Evolutionary conservation across 2,888 invertebrate species (phyloP).

Genomic region (Cenopis cana): DNA sequence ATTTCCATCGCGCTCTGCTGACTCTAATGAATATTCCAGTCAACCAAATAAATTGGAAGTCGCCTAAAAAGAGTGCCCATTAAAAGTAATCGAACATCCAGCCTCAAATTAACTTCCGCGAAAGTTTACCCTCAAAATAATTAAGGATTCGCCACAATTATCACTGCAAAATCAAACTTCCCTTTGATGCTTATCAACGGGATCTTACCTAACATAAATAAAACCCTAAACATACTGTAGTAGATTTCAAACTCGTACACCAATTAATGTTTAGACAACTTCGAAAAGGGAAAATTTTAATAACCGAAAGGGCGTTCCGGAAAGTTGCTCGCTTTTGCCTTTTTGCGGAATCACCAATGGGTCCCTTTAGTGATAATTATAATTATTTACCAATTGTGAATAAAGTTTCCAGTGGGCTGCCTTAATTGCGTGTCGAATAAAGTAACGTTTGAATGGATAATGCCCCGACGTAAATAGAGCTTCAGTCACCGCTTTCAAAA

Average conservation of each 20-base stretch:
- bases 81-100: constrained; percentile 80
- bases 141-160: constrained; percentile 85
- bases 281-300: constrained; percentile 76
- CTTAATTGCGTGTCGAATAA: constrained; percentile 77
- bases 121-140: constrained; percentile 85
- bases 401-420: constrained; percentile 70
- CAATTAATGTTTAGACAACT: constrained; percentile 59
- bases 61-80: constrained; percentile 82
- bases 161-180: constrained; percentile 83
- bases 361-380: constrained; percentile 78
- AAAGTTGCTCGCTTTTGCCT: constrained; percentile 79
- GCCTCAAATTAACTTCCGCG: constrained; percentile 80
- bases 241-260: constrained; percentile 61
- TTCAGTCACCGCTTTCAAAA: constrained; percentile 62
- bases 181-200: constrained; percentile 78
- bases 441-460: constrained; percentile 80
- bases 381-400: constrained; percentile 83
- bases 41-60: constrained; percentile 80
- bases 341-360: constrained; percentile 79
- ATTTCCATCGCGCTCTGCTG: constrained; percentile 60
- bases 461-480: constrained; percentile 69
- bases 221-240: constrained; percentile 55
- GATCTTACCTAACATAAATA: constrained; percentile 57
- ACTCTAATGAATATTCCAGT: constrained; percentile 79
- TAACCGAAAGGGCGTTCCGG: constrained; percentile 72